Evolutionary conservation across 2,113 vertebrate genomes (phyloP).

Genomic region (Mirza zaza): DNA sequence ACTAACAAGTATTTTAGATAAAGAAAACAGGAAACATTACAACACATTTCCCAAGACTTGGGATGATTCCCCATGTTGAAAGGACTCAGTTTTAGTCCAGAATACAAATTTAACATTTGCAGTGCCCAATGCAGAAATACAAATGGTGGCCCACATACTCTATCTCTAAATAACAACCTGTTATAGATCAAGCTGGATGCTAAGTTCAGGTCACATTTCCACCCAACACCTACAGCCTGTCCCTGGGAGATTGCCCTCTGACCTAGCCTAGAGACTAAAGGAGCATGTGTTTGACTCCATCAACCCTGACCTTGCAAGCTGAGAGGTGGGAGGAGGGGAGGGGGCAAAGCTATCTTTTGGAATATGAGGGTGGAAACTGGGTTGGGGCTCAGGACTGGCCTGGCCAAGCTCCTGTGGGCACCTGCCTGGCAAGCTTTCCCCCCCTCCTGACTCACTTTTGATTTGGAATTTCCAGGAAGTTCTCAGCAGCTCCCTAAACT

Average conservation of each 20-base stretch:
- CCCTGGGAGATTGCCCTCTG: not conserved
- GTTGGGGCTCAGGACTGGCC: not conserved
- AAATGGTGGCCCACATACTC: not conserved
- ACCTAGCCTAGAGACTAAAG: not conserved
- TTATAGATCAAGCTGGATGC: not conserved
- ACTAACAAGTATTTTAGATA: no score
- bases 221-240: not conserved
- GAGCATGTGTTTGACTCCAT: not conserved
- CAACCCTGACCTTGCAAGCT: not conserved
- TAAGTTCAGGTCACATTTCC: not conserved
- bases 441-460: not conserved
- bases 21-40: not conserved
- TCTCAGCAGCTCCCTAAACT: not conserved
- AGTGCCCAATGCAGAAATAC: not conserved
- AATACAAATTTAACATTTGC: not conserved
- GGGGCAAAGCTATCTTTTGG: not conserved
- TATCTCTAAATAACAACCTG: not conserved
- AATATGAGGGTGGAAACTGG: not conserved
- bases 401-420: no score
- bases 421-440: not conserved
- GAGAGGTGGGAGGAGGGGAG: not conserved
- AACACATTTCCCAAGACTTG: not conserved
- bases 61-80: not conserved
- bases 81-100: not conserved
- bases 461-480: not conserved